Evolutionary conservation across 2,888 invertebrate genomes (phyloP), one percentile per base, ranked within the genome.

Genomic region (Drosophila quinaria): DNA sequence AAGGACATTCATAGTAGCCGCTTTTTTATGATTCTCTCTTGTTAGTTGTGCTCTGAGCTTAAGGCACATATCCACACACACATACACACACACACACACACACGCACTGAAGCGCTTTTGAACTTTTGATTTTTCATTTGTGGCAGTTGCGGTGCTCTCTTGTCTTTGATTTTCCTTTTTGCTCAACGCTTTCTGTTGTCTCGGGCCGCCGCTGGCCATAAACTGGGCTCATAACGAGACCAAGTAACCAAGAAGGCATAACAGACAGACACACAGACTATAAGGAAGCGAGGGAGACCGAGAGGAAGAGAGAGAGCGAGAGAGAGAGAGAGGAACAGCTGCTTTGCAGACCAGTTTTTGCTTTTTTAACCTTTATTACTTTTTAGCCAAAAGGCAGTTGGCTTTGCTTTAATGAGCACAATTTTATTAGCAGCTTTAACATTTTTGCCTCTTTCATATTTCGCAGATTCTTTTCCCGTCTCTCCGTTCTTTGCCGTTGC

Each of bases 401-500:
- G 74, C 80, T 85, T 78, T 76, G 79, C 89, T 89, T 86, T 89
- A 84, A 87, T 89, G 87, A 89, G 88, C 77, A 50, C 74, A 74
- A 80, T 86, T 85, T 88, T 80, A 87, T 87, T 85, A 86, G 78
- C 74, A 72, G 84, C 78, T 78, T 80, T 78, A 80, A 71, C 67
- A 75, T 71, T 68, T 64, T 67, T 59, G 62, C 62, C 59, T 67
- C 33, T 44, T 22, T 37, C 39, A 39, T 25, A 37, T 37, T 41
- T 41, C 52, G 11, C 39, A 35, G 35, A 13, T n/a, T 17, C 17
- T n/a, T 19, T 11, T 29, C 13, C 9, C 8, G 17, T 33, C 8
- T 15, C 22, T 15, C 56, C n/a, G 25, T 11, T 4, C 3, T 11
- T n/a, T 11, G 33, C 19, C 17, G 55, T 35, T 51, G 44, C 33